Percentiles rank a stretch among this genome's conserved stretches.
These are phyloP conservation scores for Jacana jacana DNA, from an alignment of 2,113 vertebrate species.

Conservation along the genomic window DNA sequence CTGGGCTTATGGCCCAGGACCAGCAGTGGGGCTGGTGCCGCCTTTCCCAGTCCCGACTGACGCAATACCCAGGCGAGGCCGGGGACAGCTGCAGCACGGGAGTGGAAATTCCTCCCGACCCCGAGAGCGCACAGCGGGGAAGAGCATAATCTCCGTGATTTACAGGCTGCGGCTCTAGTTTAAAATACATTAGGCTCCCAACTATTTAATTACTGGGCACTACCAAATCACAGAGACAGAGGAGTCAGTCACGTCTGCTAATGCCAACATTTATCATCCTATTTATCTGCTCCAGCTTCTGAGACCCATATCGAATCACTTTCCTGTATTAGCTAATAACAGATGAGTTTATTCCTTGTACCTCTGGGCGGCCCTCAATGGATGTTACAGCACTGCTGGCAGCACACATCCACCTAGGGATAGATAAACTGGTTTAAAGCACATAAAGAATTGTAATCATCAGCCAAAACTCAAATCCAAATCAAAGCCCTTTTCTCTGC, in stretches of 20 bases:
- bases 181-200: conserved; percentile 67
- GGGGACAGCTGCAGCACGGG: background rate
- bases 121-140: conserved; percentile 28
- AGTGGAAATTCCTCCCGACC: conserved; percentile 53
- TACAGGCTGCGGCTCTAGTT: conserved; percentile 58
- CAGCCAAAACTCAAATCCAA: conserved; percentile 6
- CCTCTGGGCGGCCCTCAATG: conserved; percentile 16
- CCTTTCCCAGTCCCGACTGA: background rate
- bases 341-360: conserved; percentile 37
- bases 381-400: conserved; percentile 35
- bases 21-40: background rate
- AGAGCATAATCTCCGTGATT: conserved; percentile 55
- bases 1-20: background rate
- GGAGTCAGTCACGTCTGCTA: conserved; percentile 62
- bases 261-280: conserved; percentile 69
- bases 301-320: conserved; percentile 60
- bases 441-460: conserved; percentile 10
- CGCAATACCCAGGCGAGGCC: background rate
- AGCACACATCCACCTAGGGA: conserved; percentile 51
- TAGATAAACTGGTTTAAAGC: conserved; percentile 37
- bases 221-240: conserved; percentile 67
- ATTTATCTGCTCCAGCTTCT: conserved; percentile 63
- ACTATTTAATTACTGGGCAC: conserved; percentile 71
- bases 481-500: background rate
- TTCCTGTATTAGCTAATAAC: conserved; percentile 55